Base-by-base conservation (phyloP, 2,113 vertebrate species). In the Heliornis fulica region DNA sequence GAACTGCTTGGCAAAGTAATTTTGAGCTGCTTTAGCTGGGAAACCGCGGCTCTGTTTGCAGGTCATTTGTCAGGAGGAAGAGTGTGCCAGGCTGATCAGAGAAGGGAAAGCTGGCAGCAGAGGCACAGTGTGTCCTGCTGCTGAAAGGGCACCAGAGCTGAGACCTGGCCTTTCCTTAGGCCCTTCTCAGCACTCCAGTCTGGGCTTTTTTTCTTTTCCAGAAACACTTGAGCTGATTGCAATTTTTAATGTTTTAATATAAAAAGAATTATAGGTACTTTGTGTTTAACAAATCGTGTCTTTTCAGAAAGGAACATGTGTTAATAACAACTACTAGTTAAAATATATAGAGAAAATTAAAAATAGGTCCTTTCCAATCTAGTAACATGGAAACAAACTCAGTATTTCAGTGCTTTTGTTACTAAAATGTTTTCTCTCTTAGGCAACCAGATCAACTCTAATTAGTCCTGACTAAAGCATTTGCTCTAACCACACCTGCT, bases 401-500 rank as follows among this genome's bases (percentile, higher is more conserved):
- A 91, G 22, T 36, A 77, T 56, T 80, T 93, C 68, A 80, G 13
- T 79, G 4, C 14, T 69, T 91, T 61, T 16, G 9, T 26, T 59
- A n/a, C 65, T 70, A 43, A 40, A 9, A 1, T 64, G 68, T 82
- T 75, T 69, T 43, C n/a, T 40, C 20, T 90, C 36, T 82, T 57
- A 82, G 34, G 32, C 46, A 93, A 74, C 26, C 63, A 90, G 48
- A 77, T 80, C 59, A 88, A 66, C 45, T 72, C 65, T 83, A 90
- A 94, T 89, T 77, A 80, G 50, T 83, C 93, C 54, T 57, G 63
- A 94, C 57, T 95, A 83, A 72, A 80, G 38, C 78, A 91, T 89
- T 41, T 95, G 82, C 75, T 95, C 87, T 91, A 89, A 48, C 48
- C 91, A 45, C 65, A 94, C 74, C 84, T 93, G 70, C 93, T 84